Base-by-base conservation (phyloP, 2,888 invertebrate genomes). In the Crioceris asparagi region DNA sequence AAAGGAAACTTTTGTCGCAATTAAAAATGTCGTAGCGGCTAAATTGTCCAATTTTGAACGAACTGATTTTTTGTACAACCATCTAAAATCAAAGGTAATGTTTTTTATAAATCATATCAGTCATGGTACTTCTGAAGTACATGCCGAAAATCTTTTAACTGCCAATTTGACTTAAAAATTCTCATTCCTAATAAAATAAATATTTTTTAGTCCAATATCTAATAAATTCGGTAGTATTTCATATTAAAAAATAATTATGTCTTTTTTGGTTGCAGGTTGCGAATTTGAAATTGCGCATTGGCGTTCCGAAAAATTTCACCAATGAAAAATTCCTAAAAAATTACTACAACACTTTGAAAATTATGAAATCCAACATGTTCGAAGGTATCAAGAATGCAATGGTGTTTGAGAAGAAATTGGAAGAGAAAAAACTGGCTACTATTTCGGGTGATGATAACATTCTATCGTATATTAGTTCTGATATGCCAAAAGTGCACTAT, bases 331-430 rank as follows among this genome's bases (percentile, higher is more conserved):
- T 61, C 40, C 47, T 69, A 2, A 64, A 67, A 44, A 57, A 60
- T 6, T 64, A 62, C 43, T 70, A 69, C 51, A 51, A 48, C 11
- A 53, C 61, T 31, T 50, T 70, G 32, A 60, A 56, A 16, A 61
- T 74, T 26, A 63, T 72, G 47, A 66, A 64, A 45, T 56, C 62
- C 14, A 68, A 72, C 50, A 67, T 73, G 44, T 72, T 74, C 49
- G 60, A 62, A 37, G 73, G 71, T 50, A 56, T 70, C 3, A 57
- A 65, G 29, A 64, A 65, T 47, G 65, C 68, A 1, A 62, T 69
- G 26, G 48, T 48, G 2, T 73, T 71, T 49, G 51, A 63, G 21
- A 60, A 64, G 33, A 59, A 61, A 39, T 48, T 62, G 17, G 60
- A 66, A 40, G 62, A 68, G 47, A 56, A 52, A 27, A 52, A 61